Conservation (phyloP, 35 echinoderm and acorn worm genomes). For the Stichopus chloronotus region DNA sequence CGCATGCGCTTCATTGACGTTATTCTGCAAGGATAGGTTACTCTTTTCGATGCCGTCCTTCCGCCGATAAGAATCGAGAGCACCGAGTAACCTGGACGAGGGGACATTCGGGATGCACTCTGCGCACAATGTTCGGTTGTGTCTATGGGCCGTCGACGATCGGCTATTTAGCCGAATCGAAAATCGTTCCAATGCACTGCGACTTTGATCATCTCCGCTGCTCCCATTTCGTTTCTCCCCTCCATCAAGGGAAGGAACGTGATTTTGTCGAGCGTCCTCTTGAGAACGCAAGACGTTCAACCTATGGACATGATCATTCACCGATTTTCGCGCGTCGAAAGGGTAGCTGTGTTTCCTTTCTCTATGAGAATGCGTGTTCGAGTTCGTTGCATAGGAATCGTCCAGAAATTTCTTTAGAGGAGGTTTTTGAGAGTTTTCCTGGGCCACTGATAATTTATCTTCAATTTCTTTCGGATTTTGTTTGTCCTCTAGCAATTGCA, state of each 20-base stretch:
- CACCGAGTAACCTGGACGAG: not conserved
- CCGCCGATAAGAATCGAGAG: not conserved
- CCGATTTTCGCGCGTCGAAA: not conserved
- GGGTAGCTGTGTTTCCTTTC: not conserved
- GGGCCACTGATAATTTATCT: not conserved
- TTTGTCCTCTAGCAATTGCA: not conserved
- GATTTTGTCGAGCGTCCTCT: not conserved
- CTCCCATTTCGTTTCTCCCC: not conserved
- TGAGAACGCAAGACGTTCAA: not conserved
- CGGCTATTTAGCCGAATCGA: not conserved
- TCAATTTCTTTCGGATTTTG: too few relatives aligned
- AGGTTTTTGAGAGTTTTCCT: not conserved
- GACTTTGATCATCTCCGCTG: not conserved
- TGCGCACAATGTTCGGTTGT: not conserved
- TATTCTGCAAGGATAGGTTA: not conserved
- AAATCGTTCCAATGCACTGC: not conserved
- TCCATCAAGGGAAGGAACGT: not conserved
- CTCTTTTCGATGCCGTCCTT: not conserved
- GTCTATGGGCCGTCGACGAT: not conserved
- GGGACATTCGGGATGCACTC: not conserved
- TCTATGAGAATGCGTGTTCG: not conserved
- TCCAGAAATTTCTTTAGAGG: not conserved
- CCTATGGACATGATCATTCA: constrained; percentile 1
- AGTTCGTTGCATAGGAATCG: not conserved
- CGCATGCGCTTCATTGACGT: not conserved